Base-by-base conservation (phyloP, 2,888 invertebrate species). In the Drosophila mercatorum region DNA sequence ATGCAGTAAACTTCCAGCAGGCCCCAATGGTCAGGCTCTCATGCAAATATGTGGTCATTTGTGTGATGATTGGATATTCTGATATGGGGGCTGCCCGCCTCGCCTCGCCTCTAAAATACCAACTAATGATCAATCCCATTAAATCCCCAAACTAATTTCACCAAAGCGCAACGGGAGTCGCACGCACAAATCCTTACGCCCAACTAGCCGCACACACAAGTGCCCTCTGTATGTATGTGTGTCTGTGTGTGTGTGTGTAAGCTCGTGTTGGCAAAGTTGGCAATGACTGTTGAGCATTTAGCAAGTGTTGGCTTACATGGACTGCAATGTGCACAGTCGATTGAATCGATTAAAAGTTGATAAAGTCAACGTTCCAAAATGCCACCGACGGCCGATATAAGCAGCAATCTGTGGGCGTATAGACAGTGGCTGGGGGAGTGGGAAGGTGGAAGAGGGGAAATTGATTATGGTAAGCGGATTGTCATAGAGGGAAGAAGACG, bases 331-430 rank as follows among this genome's bases (percentile, higher is more conserved):
- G 75, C 73, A 81, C 75, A 73, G 69, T 47, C 80, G 71, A 86
- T 85, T 84, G 75, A 80, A 80, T 83, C 84, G 87, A 85, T 85
- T 85, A 84, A 78, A 78, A 81, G 67, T 87, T 80, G 70, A 68
- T 72, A 65, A 75, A 80, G 70, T 67, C 67, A 72, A 65, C 53
- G 60, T 28, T 12, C 31, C 26, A 11, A 49, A 47, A 49, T n/a
- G 11, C 28, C 43, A 44, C 22, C 34, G 26, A 2, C 44, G 10
- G 38, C 10, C 12, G 11, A 10, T 11, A 26, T 5, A 26, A 26
- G 8, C 3, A 1, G 10, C 2, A 44, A 22, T 7, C 7, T 17
- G 28, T 3, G n/a, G 31, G n/a, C 7, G 3, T 10, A 10, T 11
- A 17, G n/a, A 2, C 11, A 6, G n/a, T 4, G 44, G 14, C 49